Conservation (phyloP, 2,113 vertebrate genomes). For the Engraulis encrasicolus region DNA sequence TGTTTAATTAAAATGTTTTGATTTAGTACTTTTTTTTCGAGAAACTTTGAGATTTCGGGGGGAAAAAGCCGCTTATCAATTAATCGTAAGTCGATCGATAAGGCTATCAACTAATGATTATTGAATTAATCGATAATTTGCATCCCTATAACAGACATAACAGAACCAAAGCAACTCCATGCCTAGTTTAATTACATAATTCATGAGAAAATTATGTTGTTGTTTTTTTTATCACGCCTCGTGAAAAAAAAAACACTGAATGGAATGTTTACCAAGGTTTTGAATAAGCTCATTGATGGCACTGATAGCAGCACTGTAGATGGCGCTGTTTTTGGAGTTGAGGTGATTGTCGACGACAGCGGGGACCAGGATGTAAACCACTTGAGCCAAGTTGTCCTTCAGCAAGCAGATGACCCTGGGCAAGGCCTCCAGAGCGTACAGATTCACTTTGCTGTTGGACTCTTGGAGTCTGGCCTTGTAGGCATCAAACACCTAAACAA, state of each 20-base stretch:
- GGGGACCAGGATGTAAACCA: conserved; percentile 89
- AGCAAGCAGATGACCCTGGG: conserved; percentile 84
- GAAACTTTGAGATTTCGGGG: too few relatives aligned
- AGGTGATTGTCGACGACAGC: conserved; percentile 95
- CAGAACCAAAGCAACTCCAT: neutral
- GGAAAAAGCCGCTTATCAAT: too few relatives aligned
- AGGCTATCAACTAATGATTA: too few relatives aligned
- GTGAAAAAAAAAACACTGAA: neutral
- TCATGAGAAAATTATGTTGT: neutral
- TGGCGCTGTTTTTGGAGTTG: conserved; percentile 90
- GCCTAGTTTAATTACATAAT: too few relatives aligned
- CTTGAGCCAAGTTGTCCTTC: conserved; percentile 82
- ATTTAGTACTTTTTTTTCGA: too few relatives aligned
- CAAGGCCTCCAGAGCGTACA: conserved; percentile 86
- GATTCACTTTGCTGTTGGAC: conserved; percentile 93
- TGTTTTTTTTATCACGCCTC: neutral
- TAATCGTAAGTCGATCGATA: too few relatives aligned
- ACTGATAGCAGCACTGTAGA: conserved; percentile 85
- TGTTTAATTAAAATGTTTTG: too few relatives aligned
- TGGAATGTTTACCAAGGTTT: conserved; percentile 77
- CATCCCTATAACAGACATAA: too few relatives aligned
- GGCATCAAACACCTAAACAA: conserved; percentile 86
- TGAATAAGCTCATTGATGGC: conserved; percentile 82
- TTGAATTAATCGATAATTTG: too few relatives aligned
- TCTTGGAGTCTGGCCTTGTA: conserved; percentile 89